Conservation (phyloP, 2,888 invertebrate species). For the Acrocyrtus sp. region DNA sequence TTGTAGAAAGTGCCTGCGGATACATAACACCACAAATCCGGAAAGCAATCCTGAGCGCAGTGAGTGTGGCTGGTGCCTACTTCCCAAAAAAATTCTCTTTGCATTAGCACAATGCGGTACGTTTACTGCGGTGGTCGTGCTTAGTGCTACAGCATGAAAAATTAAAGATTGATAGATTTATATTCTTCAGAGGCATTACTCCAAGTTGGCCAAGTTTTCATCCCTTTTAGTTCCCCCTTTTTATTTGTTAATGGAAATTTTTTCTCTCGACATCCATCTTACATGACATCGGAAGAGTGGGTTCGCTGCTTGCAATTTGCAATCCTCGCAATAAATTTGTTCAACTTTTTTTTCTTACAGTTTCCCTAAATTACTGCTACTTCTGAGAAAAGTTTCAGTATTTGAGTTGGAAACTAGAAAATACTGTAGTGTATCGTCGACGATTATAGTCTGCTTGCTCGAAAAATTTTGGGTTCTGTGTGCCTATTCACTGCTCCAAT, state of each 20-base stretch:
- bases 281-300: slow-evolving; percentile 23
- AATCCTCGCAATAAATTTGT: no score
- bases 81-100: no score
- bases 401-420: no score
- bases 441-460: no score
- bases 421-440: no score
- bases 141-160: slow-evolving; percentile 24
- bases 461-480: no score
- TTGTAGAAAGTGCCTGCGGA: slow-evolving; percentile 23
- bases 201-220: slow-evolving; percentile 38
- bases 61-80: background rate
- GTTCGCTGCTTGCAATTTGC: no score
- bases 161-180: slow-evolving; percentile 48
- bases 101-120: background rate
- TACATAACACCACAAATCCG: slow-evolving; percentile 10
- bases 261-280: slow-evolving; percentile 43
- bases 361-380: no score
- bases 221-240: slow-evolving; percentile 34
- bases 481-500: no score
- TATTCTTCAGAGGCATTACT: slow-evolving; percentile 32
- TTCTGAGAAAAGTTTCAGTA: no score
- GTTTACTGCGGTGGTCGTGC: background rate
- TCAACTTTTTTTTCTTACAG: no score
- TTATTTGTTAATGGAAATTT: slow-evolving; percentile 42
- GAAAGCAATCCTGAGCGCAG: slow-evolving; percentile 9